Conservation (phyloP, 2,797 vertebrate genomes). For the Trematomus bernacchii region DNA sequence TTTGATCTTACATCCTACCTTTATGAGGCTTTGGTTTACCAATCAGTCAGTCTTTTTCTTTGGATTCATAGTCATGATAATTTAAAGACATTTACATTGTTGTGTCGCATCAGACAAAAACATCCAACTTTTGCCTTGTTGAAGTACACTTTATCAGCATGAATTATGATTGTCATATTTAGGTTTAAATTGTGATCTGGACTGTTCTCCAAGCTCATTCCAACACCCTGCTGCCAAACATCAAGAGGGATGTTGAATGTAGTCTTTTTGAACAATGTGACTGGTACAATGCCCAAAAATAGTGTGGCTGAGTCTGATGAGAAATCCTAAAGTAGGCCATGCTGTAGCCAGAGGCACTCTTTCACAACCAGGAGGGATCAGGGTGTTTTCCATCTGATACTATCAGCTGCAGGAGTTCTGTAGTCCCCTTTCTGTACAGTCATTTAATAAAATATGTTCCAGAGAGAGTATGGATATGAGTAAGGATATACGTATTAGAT, state of each 20-base stretch:
- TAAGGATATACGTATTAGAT: not conserved
- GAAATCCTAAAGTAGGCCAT: slow-evolving; percentile 58
- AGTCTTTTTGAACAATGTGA: slow-evolving; percentile 11
- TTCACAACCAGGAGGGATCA: slow-evolving; percentile 36
- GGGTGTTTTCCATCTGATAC: slow-evolving; percentile 58
- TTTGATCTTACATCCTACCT: not conserved
- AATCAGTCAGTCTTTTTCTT: not conserved
- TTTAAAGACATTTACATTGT: not conserved
- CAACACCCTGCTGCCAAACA: slow-evolving; percentile 7
- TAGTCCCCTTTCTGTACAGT: slow-evolving; percentile 7
- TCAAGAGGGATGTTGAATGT: slow-evolving; percentile 15
- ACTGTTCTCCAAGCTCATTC: not conserved
- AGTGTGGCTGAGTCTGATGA: slow-evolving; percentile 16
- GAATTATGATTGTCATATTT: not conserved
- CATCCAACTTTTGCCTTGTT: not conserved
- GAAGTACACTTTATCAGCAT: not conserved
- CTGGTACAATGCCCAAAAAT: slow-evolving; percentile 1
- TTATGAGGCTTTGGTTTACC: not conserved
- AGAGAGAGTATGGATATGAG: slow-evolving; percentile 12
- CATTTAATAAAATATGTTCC: not conserved
- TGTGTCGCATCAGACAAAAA: too few relatives aligned
- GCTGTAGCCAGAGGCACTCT: slow-evolving; percentile 42
- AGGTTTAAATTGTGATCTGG: not conserved
- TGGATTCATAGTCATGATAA: not conserved
- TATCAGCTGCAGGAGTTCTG: slow-evolving; percentile 35